Evolutionary conservation across 2,797 vertebrate genomes (phyloP), one percentile per base, ranked within the genome.

Genomic region (Peromyscus aztecus): DNA sequence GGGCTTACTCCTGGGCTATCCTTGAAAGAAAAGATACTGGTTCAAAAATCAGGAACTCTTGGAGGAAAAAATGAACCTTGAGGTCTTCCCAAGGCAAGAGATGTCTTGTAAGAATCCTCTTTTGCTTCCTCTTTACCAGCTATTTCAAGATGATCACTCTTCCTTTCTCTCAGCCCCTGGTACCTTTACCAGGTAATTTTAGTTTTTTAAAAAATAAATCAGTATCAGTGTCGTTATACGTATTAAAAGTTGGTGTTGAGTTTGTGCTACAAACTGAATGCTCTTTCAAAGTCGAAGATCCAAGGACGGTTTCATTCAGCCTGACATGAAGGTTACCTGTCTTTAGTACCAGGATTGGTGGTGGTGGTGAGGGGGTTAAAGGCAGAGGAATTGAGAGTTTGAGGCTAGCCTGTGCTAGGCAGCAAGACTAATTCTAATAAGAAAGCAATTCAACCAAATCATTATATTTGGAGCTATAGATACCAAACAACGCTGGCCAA

Each of bases 161-260:
- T 82, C 3, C 49, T 37, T 82, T 75, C 29, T 24, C 29, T 4
- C 27, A 90, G 40, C 12, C 75, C 19, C 23, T 94, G 57, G 31
- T 57, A 75, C 40, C 21, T 67, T 82, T 76, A 57, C 49, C 73
- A 63, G 23, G 5, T 75, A 82, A 83, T 76, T 96, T 96, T 43
- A 29, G 24, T 76, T 75, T 27, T 63, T 91, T 90, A 82, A 78
- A 83, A 96, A 92, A 82, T 63, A 55, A 89, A 31, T 92, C 27
- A 85, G 92, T 29, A 87, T 91, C 17, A 61, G 52, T 91, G 37
- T 52, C 69, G 83, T 88, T 81, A 7, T 97, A 83, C 67, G 71
- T 89, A 87, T 61, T n/a, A 91, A 84, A n/a, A 34, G 87, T 0
- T 95, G 63, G 43, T 77, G 23, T n/a, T 61, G 27, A 37, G 69